Evolutionary conservation across 2,888 invertebrate species (phyloP).

Genomic region (Carterocephalus palaemon): DNA sequence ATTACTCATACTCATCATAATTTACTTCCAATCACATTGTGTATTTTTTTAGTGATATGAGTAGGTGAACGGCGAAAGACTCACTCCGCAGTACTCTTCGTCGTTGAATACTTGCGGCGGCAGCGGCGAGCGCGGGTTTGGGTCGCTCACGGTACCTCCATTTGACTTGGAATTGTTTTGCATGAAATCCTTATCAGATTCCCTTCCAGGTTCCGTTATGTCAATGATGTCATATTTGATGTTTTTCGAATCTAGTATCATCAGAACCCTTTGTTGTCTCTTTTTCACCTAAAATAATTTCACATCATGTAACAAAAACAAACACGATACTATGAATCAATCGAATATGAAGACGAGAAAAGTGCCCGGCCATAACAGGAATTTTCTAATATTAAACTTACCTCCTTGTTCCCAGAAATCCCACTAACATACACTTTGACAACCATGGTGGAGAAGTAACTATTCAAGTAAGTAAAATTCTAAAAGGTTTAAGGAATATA

Average conservation of each 20-base stretch:
- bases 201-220: constrained; percentile 95
- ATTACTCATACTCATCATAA: no score
- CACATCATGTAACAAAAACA: constrained; percentile 63
- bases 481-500: constrained; percentile 51
- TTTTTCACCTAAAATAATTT: constrained; percentile 90
- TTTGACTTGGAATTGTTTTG: constrained; percentile 89
- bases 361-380: constrained; percentile 59
- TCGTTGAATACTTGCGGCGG: constrained; percentile 98
- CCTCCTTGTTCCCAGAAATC: constrained; percentile 96
- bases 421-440: constrained; percentile 95
- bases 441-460: constrained; percentile 82
- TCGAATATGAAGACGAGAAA: constrained; percentile 53
- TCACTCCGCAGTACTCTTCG: constrained; percentile 94
- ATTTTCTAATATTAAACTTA: constrained; percentile 78
- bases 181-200: constrained; percentile 94
- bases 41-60: no score
- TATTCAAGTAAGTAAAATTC: constrained; percentile 46
- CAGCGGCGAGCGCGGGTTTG: constrained; percentile 86
- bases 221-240: constrained; percentile 94
- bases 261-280: constrained; percentile 94
- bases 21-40: no score
- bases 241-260: constrained; percentile 95
- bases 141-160: constrained; percentile 85
- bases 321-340: constrained; percentile 64
- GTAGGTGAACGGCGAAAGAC: no score